Conservation (phyloP, 2,113 vertebrate genomes). For the Cavia aperea region DNA sequence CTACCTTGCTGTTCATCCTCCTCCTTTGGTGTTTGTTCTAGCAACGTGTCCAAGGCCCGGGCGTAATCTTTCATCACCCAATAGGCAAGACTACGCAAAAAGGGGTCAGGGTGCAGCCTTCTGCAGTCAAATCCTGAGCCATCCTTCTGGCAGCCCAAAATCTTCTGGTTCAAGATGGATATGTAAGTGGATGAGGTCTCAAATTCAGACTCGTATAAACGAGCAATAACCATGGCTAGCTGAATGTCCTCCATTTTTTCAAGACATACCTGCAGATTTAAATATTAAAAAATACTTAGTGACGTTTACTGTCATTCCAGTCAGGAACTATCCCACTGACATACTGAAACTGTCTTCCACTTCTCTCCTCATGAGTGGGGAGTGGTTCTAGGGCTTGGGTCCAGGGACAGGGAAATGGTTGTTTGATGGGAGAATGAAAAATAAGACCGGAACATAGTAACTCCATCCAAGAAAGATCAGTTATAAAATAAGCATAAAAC, state of each 20-base stretch:
- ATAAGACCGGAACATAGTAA: background rate
- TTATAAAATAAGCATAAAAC: conserved; percentile 12
- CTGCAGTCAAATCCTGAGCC: conserved; percentile 86
- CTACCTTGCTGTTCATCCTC: conserved; percentile 90
- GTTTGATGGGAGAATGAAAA: conserved; percentile 1
- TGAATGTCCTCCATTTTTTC: conserved; percentile 99
- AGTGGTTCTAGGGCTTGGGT: background rate
- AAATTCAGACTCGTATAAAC: conserved; percentile 95
- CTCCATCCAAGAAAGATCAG: background rate
- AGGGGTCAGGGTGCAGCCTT: conserved; percentile 91
- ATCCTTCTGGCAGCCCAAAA: conserved; percentile 88
- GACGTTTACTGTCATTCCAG: background rate
- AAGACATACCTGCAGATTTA: conserved; percentile 85
- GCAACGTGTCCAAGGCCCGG: conserved; percentile 89
- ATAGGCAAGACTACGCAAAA: conserved; percentile 94
- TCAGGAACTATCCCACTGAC: background rate
- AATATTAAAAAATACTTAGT: conserved; percentile 44
- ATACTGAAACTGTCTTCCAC: background rate
- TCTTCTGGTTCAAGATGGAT: conserved; percentile 91
- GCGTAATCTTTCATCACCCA: conserved; percentile 98
- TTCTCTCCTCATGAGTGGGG: background rate
- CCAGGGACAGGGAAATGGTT: background rate
- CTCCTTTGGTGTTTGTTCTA: conserved; percentile 95
- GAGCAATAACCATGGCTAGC: conserved; percentile 93
- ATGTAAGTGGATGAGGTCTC: conserved; percentile 93